Conservation (phyloP, 23 tunicate genomes). For the Ascidia mentula region DNA sequence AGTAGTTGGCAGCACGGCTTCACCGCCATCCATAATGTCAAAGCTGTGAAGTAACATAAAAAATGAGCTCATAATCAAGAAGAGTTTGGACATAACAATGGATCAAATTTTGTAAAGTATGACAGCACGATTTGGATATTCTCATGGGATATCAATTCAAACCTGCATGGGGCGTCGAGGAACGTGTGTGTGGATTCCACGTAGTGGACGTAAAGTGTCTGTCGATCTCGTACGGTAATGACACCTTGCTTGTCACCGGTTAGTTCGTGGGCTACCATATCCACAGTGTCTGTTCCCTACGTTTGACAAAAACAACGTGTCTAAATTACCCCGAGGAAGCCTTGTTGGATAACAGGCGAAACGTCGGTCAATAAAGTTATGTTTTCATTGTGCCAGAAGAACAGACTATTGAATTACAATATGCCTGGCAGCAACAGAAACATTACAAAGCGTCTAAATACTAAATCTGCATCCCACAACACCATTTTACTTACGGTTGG, state of each 20-base stretch:
- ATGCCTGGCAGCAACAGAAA: no score
- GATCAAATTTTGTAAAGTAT: neutral
- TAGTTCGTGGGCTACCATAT: constrained; percentile 21
- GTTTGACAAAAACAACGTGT: neutral
- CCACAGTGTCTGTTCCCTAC: constrained; percentile 6
- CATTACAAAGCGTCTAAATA: no score
- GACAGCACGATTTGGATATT: neutral
- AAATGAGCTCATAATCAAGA: neutral
- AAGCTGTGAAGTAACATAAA: neutral
- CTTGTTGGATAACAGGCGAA: no score
- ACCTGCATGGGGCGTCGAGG: constrained; percentile 39
- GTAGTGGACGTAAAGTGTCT: constrained; percentile 25
- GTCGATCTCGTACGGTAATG: constrained; percentile 24
- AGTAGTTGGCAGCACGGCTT: constrained; percentile 20
- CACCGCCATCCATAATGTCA: constrained; percentile 15
- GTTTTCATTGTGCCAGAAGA: no score
- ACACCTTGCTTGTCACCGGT: constrained; percentile 34
- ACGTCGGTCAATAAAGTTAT: no score
- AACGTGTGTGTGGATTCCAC: constrained; percentile 34
- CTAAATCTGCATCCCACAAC: no score
- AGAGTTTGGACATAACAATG: neutral
- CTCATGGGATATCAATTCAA: neutral
- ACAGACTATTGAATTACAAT: no score
- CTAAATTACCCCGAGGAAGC: no score
- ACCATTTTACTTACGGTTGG: constrained; percentile 26